These are phyloP conservation scores for Salpingus planirostris DNA, from an alignment of 2,888 invertebrate species.

Conservation along the genomic window DNA sequence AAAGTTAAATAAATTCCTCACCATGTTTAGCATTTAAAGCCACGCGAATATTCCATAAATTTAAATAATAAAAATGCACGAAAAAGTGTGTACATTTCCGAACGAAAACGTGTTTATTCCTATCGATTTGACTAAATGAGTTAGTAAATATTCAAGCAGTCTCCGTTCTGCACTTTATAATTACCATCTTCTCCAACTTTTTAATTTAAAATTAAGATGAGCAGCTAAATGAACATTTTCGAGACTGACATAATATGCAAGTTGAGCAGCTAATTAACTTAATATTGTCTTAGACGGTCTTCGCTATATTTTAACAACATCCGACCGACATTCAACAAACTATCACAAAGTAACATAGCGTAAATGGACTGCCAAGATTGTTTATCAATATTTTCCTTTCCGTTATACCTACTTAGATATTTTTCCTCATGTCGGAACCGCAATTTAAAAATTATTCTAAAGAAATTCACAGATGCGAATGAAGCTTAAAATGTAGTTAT, in stretches of 20 bases:
- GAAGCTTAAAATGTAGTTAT: no score
- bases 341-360: no score
- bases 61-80: slow-evolving; percentile 6
- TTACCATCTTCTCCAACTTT: slow-evolving; percentile 21
- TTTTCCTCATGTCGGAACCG: no score
- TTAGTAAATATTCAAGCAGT: slow-evolving; percentile 17
- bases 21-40: slow-evolving; percentile 2
- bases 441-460: no score
- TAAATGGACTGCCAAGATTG: no score
- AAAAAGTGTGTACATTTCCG: slow-evolving; percentile 4
- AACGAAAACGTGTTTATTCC: slow-evolving; percentile 10
- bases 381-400: no score
- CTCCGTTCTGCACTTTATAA: slow-evolving; percentile 16
- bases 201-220: slow-evolving; percentile 24
- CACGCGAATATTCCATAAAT: slow-evolving; percentile 8
- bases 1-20: slow-evolving; percentile 2
- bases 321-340: not conserved
- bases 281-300: slow-evolving; percentile 18
- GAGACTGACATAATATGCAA: slow-evolving; percentile 20
- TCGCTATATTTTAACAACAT: slow-evolving; percentile 9
- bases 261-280: slow-evolving; percentile 20
- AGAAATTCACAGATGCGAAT: no score
- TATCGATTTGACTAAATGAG: slow-evolving; percentile 15
- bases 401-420: no score
- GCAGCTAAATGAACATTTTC: slow-evolving; percentile 20